Evolutionary conservation across 2,888 invertebrate genomes (phyloP).

Genomic region (Rhagonycha lutea): DNA sequence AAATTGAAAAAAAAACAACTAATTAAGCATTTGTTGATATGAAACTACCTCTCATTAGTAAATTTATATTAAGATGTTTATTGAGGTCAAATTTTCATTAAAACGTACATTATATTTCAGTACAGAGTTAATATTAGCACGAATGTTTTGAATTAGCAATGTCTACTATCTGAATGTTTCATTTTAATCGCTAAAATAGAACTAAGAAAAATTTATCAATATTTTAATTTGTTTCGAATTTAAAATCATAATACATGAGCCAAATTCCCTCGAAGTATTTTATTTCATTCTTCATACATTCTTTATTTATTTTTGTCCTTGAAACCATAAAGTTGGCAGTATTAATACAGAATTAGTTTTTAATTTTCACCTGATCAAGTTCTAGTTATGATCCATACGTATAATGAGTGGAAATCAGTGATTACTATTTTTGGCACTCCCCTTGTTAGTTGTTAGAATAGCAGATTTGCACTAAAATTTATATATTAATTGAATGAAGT

Average conservation of each 20-base stretch:
- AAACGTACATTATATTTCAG: not conserved
- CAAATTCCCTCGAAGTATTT: too few species aligned
- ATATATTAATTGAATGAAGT: too few species aligned
- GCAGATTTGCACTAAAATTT: too few species aligned
- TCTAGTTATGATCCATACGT: too few species aligned
- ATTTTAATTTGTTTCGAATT: not conserved
- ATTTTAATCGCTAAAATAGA: not conserved
- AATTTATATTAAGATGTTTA: not conserved
- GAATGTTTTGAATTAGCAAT: conserved; percentile 7
- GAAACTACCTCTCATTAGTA: not conserved
- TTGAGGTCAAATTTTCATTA: not conserved
- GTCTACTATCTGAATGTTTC: not conserved
- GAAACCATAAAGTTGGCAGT: too few species aligned
- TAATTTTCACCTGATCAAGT: too few species aligned
- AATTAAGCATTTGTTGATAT: not conserved
- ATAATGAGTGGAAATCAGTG: too few species aligned
- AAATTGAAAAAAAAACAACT: not conserved
- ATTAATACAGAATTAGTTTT: too few species aligned
- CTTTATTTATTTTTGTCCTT: too few species aligned
- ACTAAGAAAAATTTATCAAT: not conserved
- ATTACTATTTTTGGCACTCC: too few species aligned
- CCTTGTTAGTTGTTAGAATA: too few species aligned
- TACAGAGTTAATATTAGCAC: conserved; percentile 16
- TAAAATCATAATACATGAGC: not conserved
- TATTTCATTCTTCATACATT: too few species aligned